A percentile compares a stretch with the other conserved stretches of the same genome.
Conservation (phyloP, 2,797 vertebrate genomes). For the Karalla daura region DNA sequence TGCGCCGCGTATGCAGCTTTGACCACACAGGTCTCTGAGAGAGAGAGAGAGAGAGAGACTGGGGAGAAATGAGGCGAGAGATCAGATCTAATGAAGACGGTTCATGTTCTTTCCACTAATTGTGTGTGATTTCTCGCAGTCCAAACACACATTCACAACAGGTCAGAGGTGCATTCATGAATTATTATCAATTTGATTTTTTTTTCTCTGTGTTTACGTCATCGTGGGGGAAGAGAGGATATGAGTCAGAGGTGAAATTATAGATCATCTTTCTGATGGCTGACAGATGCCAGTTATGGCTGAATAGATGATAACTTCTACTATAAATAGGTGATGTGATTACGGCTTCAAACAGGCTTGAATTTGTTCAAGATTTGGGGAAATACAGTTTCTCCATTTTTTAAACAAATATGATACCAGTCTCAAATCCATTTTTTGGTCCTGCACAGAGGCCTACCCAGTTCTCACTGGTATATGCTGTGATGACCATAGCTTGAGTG, state of each 20-base stretch:
- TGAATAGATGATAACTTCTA: neutral
- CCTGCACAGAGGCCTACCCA: no score
- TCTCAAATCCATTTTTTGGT: no score
- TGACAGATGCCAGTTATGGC: neutral
- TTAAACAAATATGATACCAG: neutral
- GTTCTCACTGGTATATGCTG: no score
- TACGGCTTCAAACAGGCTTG: no score
- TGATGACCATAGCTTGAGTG: no score
- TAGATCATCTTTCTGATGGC: neutral
- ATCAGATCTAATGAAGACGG: neutral
- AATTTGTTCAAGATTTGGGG: neutral
- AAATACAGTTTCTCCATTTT: neutral
- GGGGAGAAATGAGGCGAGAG: neutral
- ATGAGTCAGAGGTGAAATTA: no score
- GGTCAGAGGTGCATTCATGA: neutral
- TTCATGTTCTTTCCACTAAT: neutral
- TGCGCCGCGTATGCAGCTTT: neutral
- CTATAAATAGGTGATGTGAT: neutral
- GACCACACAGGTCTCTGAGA: neutral
- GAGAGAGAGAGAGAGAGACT: no score
- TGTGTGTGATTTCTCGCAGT: neutral
- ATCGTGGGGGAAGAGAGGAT: no score
- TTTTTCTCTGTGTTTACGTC: neutral
- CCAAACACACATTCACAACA: neutral
- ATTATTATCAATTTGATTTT: neutral